Evolutionary conservation across 2,888 invertebrate genomes (phyloP), one percentile per base, ranked within the genome.

Genomic region (Helleia helle): DNA sequence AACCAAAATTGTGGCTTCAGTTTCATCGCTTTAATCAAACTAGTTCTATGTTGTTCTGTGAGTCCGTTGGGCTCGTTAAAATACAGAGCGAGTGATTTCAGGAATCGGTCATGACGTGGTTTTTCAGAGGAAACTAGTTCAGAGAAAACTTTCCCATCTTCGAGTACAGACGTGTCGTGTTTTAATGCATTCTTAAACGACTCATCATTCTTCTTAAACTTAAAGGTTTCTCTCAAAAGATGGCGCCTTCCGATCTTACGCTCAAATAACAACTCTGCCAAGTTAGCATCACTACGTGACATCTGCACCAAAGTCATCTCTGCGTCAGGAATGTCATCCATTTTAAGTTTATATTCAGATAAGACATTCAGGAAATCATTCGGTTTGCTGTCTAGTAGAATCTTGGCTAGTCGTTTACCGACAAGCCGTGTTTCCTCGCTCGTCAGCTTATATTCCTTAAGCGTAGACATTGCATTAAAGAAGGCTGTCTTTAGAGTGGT

Each of bases 121-220:
- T 53, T 44, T 13, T 45, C 27, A 24, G 46, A 40, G 1, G 40
- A 27, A 2, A 54, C 36, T 5, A 65, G 18, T 22, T 49, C 28
- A 2, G 59, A 42, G 4, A 64, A 51, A n/a, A 56, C 45, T 6
- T 52, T 48, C 0, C 60, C 56, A 1, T 46, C 27, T 4, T 51
- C 42, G 0, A 75, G 51, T 1, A 65, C 45, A 2, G 42, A 37
- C 1, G 53, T 43, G 11, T 73, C 62, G 30, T 77, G 74, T 13
- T 62, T 65, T 7, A 79, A 45, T 0, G 59, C 71, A 43, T 79
- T 79, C 1, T 69, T 1, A 27, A 67, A 70, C 0, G 74, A 67
- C 1, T 52, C 62, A 27, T 67, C 58, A n/a, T 59, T 59, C 28
- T 59, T 57, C 0, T 54, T 51, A 0, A 70, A 42, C 3, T 48